These are phyloP conservation scores for Euproctis similis DNA, from an alignment of 2,888 invertebrate genomes.

Conservation along the genomic window DNA sequence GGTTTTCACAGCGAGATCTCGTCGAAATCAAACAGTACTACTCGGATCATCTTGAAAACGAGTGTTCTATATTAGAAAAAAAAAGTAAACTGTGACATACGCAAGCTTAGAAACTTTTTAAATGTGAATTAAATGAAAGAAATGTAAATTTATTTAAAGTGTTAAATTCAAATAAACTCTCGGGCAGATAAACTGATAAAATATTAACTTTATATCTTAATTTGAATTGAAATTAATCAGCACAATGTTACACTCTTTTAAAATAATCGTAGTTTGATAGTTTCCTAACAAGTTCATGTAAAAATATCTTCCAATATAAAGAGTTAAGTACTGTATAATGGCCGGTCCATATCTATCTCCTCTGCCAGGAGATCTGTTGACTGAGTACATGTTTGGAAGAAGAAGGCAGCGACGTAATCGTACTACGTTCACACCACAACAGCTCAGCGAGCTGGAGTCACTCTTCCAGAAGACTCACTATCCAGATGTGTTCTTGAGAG, in stretches of 20 bases:
- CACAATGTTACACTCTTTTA: too few relatives aligned
- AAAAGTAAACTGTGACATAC: conserved; percentile 21
- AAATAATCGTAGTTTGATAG: too few relatives aligned
- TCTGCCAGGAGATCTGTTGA: conserved; percentile 89
- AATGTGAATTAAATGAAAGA: conserved; percentile 5
- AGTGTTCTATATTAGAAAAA: conserved; percentile 21
- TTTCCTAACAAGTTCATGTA: too few relatives aligned
- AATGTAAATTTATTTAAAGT: too few relatives aligned
- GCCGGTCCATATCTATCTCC: conserved; percentile 92
- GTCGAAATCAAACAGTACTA: conserved; percentile 56
- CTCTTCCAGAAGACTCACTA: conserved; percentile 96
- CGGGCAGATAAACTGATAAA: too few relatives aligned
- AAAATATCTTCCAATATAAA: too few relatives aligned
- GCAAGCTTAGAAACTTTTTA: conserved; percentile 25
- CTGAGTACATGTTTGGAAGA: conserved; percentile 94
- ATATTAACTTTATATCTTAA: too few relatives aligned
- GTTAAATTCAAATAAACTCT: too few relatives aligned
- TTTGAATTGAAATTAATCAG: too few relatives aligned
- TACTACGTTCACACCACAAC: conserved; percentile 95
- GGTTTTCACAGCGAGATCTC: conserved; percentile 59
- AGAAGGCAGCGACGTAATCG: conserved; percentile 91
- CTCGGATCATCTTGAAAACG: conserved; percentile 34
- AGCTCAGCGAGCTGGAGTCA: conserved; percentile 92
- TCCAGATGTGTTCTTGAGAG: conserved; percentile 91
- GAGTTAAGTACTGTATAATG: too few relatives aligned